A percentile compares a stretch with the other conserved stretches of the same genome.
Evolutionary conservation across 2,113 vertebrate species (phyloP).

Genomic region (Tauraco erythrolophus): DNA sequence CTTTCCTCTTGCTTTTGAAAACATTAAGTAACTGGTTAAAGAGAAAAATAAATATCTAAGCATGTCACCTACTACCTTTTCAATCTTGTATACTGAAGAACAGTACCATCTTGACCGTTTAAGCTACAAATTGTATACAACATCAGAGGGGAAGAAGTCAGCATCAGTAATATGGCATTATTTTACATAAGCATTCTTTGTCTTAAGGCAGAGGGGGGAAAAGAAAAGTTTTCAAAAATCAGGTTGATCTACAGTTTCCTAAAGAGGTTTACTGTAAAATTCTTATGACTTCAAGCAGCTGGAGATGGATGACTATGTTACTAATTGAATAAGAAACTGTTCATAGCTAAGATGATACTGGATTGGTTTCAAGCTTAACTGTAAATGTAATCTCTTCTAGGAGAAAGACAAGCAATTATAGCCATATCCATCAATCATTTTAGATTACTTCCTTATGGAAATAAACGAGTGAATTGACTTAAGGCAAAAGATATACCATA

Average conservation of each 20-base stretch:
- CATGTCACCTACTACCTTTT: not conserved
- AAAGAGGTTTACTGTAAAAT: not conserved
- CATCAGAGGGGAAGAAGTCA: not conserved
- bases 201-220: not conserved
- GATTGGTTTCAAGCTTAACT: not conserved
- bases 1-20: not conserved
- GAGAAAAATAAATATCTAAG: not conserved
- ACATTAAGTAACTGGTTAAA: not conserved
- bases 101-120: not conserved
- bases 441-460: not conserved
- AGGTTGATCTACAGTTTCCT: not conserved
- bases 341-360: not conserved
- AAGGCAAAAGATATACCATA: not conserved
- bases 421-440: not conserved
- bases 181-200: not conserved
- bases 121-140: not conserved
- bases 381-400: not conserved
- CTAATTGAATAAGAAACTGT: not conserved
- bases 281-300: not conserved
- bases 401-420: not conserved
- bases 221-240: not conserved
- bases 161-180: rapidly evolving
- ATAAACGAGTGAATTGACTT: not conserved
- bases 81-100: not conserved
- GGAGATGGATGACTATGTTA: not conserved